A percentile compares a stretch with the other conserved stretches of the same genome.
Conservation (phyloP, 2,797 vertebrate genomes). For the Scolopax bukidnonensis region DNA sequence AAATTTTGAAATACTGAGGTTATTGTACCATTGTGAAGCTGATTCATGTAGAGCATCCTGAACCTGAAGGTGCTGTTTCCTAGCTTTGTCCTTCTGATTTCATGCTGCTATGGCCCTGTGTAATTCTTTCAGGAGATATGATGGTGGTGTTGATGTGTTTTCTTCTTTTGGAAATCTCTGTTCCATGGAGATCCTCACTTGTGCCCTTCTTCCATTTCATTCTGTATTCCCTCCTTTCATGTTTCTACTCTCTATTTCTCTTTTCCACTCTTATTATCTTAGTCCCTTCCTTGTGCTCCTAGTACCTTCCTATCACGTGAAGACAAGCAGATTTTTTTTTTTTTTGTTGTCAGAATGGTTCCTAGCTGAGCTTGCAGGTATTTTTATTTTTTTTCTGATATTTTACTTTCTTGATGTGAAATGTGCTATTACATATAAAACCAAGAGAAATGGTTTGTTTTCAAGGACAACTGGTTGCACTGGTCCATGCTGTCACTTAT, state of each 20-base stretch:
- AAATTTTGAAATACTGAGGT: neutral
- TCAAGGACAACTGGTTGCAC: neutral
- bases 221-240: neutral
- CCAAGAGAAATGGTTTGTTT: neutral
- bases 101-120: fast-evolving
- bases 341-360: neutral
- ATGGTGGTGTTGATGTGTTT: neutral
- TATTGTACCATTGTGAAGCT: neutral
- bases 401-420: neutral
- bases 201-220: neutral
- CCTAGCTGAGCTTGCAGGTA: neutral
- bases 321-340: neutral
- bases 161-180: neutral
- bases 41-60: neutral
- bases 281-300: neutral
- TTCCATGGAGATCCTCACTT: neutral
- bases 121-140: neutral
- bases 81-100: neutral
- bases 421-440: neutral
- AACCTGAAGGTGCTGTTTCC: neutral
- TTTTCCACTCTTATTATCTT: neutral
- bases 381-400: neutral
- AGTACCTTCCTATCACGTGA: neutral
- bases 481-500: neutral
- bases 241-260: neutral